A percentile compares a stretch with the other conserved stretches of the same genome.
phyloP scores from a whole-genome alignment of 2,888 invertebrate species.

The Phoronis australis region DNA sequence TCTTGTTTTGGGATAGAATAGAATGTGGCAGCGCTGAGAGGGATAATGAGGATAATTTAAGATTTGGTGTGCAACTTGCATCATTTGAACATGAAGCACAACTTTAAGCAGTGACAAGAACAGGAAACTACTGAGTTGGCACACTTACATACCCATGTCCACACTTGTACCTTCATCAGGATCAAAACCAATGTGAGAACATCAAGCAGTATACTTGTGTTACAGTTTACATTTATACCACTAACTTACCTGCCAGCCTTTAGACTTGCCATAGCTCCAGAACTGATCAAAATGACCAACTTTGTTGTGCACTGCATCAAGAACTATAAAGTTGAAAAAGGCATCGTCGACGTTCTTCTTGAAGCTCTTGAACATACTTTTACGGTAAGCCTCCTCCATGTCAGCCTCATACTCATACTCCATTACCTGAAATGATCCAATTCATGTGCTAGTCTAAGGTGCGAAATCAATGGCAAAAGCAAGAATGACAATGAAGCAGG shows the following conservation, averaged over 20 bases:
- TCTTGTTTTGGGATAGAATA: no score
- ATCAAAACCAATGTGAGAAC: not conserved
- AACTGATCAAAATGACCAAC: constrained; percentile 73
- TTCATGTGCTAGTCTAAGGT: no score
- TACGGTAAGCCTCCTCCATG: constrained; percentile 76
- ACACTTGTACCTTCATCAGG: not conserved
- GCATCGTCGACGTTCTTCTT: constrained; percentile 85
- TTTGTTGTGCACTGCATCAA: constrained; percentile 84
- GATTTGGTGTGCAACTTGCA: no score
- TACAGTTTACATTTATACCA: not conserved
- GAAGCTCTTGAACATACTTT: constrained; percentile 79
- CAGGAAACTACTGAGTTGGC: not conserved
- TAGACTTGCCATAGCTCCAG: constrained; percentile 75
- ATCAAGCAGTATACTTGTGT: no score
- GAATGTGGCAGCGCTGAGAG: no score
- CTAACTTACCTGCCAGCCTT: constrained; percentile 70
- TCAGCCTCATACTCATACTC: constrained; percentile 84
- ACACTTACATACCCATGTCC: not conserved
- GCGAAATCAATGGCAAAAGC: no score
- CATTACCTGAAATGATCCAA: constrained; percentile 66
- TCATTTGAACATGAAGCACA: no score
- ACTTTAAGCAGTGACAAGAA: no score
- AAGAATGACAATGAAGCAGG: no score
- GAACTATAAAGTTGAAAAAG: constrained; percentile 85
- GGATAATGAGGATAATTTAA: no score